Evolutionary conservation across 2,888 invertebrate species (phyloP), one percentile per base, ranked within the genome.

Genomic region (Ptychoptera contaminata): DNA sequence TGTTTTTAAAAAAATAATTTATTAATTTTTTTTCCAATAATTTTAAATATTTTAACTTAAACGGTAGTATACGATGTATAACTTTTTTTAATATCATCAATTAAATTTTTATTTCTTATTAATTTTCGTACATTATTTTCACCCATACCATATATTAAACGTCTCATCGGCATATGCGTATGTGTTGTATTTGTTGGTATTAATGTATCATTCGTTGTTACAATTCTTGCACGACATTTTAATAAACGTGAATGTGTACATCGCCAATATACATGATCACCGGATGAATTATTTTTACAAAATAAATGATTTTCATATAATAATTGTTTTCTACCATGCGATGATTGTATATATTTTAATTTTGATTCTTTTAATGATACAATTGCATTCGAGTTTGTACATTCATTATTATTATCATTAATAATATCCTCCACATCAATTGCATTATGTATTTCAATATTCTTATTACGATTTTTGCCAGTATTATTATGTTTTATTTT

Each of bases 161-260:
- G 38, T 38, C 14, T 43, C 45, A 48, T 50, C 38, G 49, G 48
- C 1, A 43, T 42, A 48, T 52, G 51, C 46, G 49, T 52, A 31
- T 51, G 50, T n/a, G 34, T 12, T 6, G 47, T 42, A 37, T 45
- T 47, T 37, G 48, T 50, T 9, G 47, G 29, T 16, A 48, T 46
- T 8, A 49, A 43, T 8, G 44, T 49, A 43, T 46, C 42, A 1
- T 32, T 34, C 11, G 46, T 52, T n/a, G 47, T 44, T 9, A 50
- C 48, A 15, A 47, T 46, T 29, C 50, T 32, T 11, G 50, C 49
- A 10, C 46, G 42, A 43, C 50, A 51, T 40, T 49, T 49, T 34
- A 50, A 42, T 15, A 47, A 42, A 16, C 47, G 49, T 35, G 49
- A 37, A 41, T 49, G 48, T 15, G 44, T 47, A 42, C 52, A 50